A percentile compares a stretch with the other conserved stretches of the same genome.
Evolutionary conservation across 2,797 vertebrate species (phyloP).

Genomic region (Aplochiton taeniatus): DNA sequence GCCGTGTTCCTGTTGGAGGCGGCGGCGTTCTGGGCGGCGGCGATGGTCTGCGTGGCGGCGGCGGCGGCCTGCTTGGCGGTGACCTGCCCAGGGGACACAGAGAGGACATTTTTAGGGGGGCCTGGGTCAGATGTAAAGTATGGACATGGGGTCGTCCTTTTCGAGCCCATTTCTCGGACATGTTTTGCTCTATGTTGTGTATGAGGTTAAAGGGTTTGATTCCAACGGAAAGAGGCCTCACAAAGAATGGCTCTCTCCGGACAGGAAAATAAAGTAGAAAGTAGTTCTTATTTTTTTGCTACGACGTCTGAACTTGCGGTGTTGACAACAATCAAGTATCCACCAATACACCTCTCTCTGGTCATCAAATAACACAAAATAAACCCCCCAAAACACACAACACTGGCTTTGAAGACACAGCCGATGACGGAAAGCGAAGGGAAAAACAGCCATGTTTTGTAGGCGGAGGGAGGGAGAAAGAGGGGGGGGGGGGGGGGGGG

Average conservation of each 20-base stretch:
- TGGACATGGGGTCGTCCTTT: constrained; percentile 20
- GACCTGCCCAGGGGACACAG: constrained; percentile 76
- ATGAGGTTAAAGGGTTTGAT: constrained; percentile 16
- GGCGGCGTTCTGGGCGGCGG: constrained; percentile 95
- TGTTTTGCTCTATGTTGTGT: constrained; percentile 17
- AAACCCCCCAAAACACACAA: constrained; percentile 23
- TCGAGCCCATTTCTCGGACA: constrained; percentile 13
- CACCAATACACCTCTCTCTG: constrained; percentile 30
- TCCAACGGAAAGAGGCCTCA: constrained; percentile 25
- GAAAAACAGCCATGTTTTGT: constrained; percentile 37
- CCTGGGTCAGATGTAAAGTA: constrained; percentile 20
- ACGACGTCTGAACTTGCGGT: constrained; percentile 8
- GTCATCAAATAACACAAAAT: constrained; percentile 29
- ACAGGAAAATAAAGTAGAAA: too few relatives aligned
- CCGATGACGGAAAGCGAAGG: constrained; percentile 27
- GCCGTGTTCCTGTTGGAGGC: constrained; percentile 94
- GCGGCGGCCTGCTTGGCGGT: constrained; percentile 97
- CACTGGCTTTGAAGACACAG: constrained; percentile 49
- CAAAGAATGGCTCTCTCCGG: background rate
- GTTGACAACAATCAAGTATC: constrained; percentile 17
- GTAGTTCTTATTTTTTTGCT: background rate
- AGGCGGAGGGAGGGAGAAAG: constrained; percentile 30
- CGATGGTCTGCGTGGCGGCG: constrained; percentile 96
- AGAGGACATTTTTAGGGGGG: constrained; percentile 42
- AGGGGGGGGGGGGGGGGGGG: constrained; percentile 4